These are phyloP conservation scores for Esox lucius DNA, from an alignment of 2,797 vertebrate genomes.

Conservation along the genomic window DNA sequence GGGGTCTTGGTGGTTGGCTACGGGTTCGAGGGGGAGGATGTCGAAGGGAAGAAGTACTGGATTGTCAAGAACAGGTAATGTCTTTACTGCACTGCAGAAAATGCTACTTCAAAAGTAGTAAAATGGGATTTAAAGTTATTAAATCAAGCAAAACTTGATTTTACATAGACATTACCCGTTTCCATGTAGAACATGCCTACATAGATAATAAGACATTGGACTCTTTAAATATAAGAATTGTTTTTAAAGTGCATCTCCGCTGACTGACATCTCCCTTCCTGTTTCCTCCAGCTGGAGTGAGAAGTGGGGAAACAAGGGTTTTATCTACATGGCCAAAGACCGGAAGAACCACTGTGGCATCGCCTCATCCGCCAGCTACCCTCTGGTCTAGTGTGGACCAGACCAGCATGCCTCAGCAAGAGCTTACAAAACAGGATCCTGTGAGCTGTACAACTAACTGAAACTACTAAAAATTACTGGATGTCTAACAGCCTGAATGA, in stretches of 20 bases:
- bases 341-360: conserved; percentile 91
- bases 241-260: neutral
- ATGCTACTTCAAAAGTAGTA: too few relatives aligned
- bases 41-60: conserved; percentile 87
- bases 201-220: too few relatives aligned
- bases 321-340: conserved; percentile 89
- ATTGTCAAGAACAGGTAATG: conserved; percentile 94
- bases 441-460: too few relatives aligned
- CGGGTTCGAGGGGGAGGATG: conserved; percentile 80
- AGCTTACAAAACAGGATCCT: too few relatives aligned
- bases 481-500: too few relatives aligned
- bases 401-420: too few relatives aligned
- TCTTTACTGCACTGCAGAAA: neutral
- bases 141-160: too few relatives aligned
- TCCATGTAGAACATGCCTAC: too few relatives aligned
- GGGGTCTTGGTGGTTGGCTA: conserved; percentile 92
- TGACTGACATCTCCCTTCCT: neutral
- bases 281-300: conserved; percentile 82
- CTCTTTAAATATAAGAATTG: too few relatives aligned
- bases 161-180: too few relatives aligned
- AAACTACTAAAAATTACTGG: too few relatives aligned
- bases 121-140: too few relatives aligned
- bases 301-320: conserved; percentile 88
- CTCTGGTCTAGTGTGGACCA: conserved; percentile 72
- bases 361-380: conserved; percentile 91